Conservation (phyloP, 2,113 vertebrate species). For the Zosterops japonicus region DNA sequence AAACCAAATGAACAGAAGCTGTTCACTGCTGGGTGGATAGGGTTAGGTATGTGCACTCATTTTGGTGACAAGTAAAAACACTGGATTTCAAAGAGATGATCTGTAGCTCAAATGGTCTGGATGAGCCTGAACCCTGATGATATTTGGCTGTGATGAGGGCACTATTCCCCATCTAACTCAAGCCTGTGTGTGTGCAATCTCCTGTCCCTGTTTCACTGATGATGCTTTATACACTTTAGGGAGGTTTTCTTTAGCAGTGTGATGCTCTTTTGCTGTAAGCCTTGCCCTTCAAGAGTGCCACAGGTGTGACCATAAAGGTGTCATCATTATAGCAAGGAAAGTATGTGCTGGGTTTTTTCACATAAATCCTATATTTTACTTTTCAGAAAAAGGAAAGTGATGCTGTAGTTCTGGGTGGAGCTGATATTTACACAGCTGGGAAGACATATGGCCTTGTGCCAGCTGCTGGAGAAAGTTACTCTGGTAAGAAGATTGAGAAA, state of each 20-base stretch:
- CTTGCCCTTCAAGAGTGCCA: background rate
- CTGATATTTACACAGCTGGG: slow-evolving; percentile 89
- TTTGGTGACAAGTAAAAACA: background rate
- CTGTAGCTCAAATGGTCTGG: background rate
- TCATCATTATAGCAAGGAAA: background rate
- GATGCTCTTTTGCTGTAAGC: background rate
- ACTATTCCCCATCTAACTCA: background rate
- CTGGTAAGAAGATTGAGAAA: slow-evolving; percentile 73
- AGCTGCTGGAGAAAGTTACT: slow-evolving; percentile 88
- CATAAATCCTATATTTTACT: background rate
- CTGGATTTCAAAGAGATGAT: background rate
- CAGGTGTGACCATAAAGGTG: slow-evolving; percentile 55
- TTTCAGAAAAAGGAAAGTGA: slow-evolving; percentile 83
- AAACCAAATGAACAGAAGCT: background rate
- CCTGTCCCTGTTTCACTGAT: background rate
- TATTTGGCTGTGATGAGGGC: background rate
- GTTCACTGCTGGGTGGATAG: background rate
- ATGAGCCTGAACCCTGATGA: background rate
- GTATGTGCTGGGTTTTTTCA: background rate
- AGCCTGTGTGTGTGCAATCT: background rate
- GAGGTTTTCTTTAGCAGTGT: background rate
- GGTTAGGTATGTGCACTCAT: background rate
- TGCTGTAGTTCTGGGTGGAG: slow-evolving; percentile 83
- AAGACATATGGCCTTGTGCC: slow-evolving; percentile 86
- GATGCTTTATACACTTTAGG: background rate